A percentile compares a stretch with the other conserved stretches of the same genome.
Conservation (phyloP, 1,140 invertebrate genomes). For the Formica selysi region DNA sequence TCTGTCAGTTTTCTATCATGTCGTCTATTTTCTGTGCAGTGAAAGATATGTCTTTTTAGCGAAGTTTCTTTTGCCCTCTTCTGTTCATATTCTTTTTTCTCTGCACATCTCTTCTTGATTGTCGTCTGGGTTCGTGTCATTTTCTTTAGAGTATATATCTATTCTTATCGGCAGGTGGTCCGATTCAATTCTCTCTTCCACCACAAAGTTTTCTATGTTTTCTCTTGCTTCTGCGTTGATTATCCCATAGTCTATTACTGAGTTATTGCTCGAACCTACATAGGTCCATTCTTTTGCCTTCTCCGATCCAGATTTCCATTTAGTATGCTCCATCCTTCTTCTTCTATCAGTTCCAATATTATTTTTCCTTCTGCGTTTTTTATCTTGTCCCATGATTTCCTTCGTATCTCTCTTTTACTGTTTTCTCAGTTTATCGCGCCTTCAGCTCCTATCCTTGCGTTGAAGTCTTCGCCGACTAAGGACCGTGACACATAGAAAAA, state of each 20-base stretch:
- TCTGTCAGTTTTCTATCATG: background rate
- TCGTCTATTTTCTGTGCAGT: background rate
- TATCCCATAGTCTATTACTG: background rate
- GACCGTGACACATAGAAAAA: too few species aligned
- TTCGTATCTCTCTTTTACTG: background rate
- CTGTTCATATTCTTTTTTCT: background rate
- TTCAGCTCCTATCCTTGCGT: background rate
- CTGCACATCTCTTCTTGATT: background rate
- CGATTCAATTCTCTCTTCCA: background rate
- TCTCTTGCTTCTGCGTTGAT: background rate
- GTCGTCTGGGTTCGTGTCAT: too few species aligned
- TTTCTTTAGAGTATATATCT: background rate
- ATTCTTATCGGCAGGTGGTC: background rate
- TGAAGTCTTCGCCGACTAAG: too few species aligned
- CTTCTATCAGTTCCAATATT: background rate
- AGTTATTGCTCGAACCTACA: background rate
- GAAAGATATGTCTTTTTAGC: background rate
- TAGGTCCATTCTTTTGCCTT: background rate
- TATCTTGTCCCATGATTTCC: background rate
- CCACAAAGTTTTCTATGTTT: background rate
- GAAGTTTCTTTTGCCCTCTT: background rate
- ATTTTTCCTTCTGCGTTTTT: background rate
- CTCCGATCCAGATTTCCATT: background rate
- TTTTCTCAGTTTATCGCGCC: too few species aligned
- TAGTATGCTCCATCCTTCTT: background rate